phyloP scores from a whole-genome alignment of 2,888 invertebrate genomes.

The Athripsodes cinereus region DNA sequence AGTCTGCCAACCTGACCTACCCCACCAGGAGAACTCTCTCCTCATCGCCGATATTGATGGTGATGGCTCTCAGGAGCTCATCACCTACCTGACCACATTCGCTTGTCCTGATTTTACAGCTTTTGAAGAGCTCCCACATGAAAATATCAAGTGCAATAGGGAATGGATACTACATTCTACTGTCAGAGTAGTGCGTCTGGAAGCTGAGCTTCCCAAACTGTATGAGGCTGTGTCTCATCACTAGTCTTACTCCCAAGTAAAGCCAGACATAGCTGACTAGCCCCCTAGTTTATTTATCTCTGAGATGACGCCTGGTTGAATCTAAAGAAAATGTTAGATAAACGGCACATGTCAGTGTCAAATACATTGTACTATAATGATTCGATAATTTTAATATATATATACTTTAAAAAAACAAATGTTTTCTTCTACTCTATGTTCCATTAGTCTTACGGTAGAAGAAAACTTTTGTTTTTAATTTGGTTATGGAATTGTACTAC shows the following conservation, averaged over 20 bases:
- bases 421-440: too few relatives aligned
- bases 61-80: constrained; percentile 70
- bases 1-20: constrained; percentile 68
- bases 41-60: constrained; percentile 69
- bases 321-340: too few relatives aligned
- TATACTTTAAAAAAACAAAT: too few relatives aligned
- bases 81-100: constrained; percentile 69
- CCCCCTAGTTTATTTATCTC: too few relatives aligned
- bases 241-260: constrained; percentile 3
- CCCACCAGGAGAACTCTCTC: constrained; percentile 65
- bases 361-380: too few relatives aligned
- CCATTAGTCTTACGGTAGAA: too few relatives aligned
- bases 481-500: too few relatives aligned
- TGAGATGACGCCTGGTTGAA: too few relatives aligned
- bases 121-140: constrained; percentile 31
- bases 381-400: too few relatives aligned
- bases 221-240: constrained; percentile 43
- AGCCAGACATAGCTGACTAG: too few relatives aligned
- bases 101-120: constrained; percentile 35
- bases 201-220: constrained; percentile 66
- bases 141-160: constrained; percentile 34
- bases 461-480: too few relatives aligned
- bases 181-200: constrained; percentile 62
- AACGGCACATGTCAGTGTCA: too few relatives aligned
- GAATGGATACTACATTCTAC: constrained; percentile 61